Conservation (phyloP, 2,113 vertebrate genomes). For the Melozone crissalis region DNA sequence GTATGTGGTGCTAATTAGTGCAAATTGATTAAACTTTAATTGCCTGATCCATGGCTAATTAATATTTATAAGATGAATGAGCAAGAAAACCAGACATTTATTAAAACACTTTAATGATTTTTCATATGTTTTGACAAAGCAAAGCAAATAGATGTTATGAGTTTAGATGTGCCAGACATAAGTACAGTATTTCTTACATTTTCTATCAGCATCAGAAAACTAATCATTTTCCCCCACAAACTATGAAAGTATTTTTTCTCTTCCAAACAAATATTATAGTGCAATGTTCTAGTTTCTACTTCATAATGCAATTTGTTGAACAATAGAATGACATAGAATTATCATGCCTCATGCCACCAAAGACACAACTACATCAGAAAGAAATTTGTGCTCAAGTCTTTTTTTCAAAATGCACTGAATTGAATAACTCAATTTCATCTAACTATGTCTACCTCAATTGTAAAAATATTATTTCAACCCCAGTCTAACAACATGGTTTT, state of each 20-base stretch:
- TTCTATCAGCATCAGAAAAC: slow-evolving; percentile 58
- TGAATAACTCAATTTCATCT: not conserved
- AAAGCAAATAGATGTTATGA: slow-evolving; percentile 81
- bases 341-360: not conserved
- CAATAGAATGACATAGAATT: not conserved
- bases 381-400: not conserved
- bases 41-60: slow-evolving; percentile 87
- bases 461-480: not conserved
- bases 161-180: slow-evolving; percentile 76
- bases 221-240: slow-evolving; percentile 28
- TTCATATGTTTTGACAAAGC: slow-evolving; percentile 86
- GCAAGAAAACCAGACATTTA: slow-evolving; percentile 84
- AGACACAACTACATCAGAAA: not conserved
- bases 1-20: slow-evolving; percentile 87
- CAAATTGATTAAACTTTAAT: slow-evolving; percentile 89
- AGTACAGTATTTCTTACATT: slow-evolving; percentile 64
- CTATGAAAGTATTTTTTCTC: slow-evolving; percentile 7
- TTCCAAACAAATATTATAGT: not conserved
- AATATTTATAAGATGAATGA: slow-evolving; percentile 89
- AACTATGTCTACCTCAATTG: not conserved
- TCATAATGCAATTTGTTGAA: not conserved
- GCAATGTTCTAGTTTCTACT: not conserved
- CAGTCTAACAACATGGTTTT: not conserved
- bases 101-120: slow-evolving; percentile 88
- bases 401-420: not conserved